phyloP scores from a whole-genome alignment of 2,888 invertebrate species.

The Acanthopleura granulata region DNA sequence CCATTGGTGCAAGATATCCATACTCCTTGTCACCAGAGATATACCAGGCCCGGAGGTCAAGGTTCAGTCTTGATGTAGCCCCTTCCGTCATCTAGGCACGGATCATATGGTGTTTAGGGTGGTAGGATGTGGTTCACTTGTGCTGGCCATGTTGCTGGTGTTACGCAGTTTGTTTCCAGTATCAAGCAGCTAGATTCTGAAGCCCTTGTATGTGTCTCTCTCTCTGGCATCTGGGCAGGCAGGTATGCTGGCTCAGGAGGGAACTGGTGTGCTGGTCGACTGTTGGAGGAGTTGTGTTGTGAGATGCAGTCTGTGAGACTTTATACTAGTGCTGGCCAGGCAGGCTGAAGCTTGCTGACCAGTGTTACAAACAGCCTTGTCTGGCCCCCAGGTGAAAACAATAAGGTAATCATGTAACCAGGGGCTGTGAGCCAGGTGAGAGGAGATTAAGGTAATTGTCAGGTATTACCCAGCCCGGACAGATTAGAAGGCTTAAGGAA shows the following conservation, averaged over 20 bases:
- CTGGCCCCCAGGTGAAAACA: neutral
- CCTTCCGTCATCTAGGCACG: neutral
- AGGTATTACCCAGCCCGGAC: no score
- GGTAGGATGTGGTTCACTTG: neutral
- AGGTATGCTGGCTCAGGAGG: no score
- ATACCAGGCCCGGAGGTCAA: neutral
- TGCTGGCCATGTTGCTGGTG: no score
- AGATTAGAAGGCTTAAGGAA: no score
- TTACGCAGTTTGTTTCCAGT: no score
- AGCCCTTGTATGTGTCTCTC: no score
- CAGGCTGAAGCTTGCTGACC: neutral
- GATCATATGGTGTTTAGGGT: neutral
- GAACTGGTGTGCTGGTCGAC: no score
- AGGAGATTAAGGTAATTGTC: no score
- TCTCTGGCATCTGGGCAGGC: no score
- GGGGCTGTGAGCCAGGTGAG: neutral
- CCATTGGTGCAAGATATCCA: slow-evolving; percentile 12
- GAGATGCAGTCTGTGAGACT: neutral
- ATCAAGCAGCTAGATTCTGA: no score
- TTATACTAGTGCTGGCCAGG: neutral
- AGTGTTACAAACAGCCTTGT: neutral
- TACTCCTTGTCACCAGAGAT: neutral
- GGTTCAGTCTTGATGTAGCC: neutral
- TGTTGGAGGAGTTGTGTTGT: neutral
- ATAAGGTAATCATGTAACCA: neutral